Conservation (phyloP, 1,140 invertebrate genomes). For the Andrena cerasifolii region DNA sequence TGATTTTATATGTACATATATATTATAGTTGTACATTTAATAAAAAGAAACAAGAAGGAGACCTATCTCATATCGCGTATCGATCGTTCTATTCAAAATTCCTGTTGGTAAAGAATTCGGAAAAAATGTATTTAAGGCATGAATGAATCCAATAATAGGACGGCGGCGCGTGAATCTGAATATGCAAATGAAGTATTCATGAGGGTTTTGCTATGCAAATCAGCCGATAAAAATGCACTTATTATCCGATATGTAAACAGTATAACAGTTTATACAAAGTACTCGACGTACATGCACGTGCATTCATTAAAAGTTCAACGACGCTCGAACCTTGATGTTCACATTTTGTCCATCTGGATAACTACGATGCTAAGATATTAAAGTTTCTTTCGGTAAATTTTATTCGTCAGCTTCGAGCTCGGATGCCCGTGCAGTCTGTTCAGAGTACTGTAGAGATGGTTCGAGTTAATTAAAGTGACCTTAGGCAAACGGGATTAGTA, state of each 20-base stretch:
- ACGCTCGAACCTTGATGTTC: no score
- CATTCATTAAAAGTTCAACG: no score
- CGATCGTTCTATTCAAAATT: background rate
- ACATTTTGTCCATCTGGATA: no score
- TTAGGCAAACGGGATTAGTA: conserved; percentile 40
- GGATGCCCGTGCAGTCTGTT: background rate
- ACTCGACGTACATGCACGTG: no score
- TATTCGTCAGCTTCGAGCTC: background rate
- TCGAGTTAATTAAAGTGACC: conserved; percentile 43
- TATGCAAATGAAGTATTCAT: conserved; percentile 29
- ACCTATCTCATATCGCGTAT: no score
- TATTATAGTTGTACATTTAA: no score
- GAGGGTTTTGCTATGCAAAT: background rate
- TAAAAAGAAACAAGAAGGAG: no score
- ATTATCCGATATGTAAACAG: background rate
- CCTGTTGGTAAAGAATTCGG: background rate
- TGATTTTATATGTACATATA: conserved; percentile 8
- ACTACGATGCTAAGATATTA: no score
- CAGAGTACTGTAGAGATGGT: background rate
- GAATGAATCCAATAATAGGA: conserved; percentile 9
- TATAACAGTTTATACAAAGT: background rate
- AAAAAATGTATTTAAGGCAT: background rate
- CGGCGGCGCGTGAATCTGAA: background rate
- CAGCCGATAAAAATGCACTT: conserved; percentile 17
- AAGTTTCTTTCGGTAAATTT: background rate